Evolutionary conservation across 2,113 vertebrate genomes (phyloP).

Genomic region (Rhinolophus ferrumequinum): DNA sequence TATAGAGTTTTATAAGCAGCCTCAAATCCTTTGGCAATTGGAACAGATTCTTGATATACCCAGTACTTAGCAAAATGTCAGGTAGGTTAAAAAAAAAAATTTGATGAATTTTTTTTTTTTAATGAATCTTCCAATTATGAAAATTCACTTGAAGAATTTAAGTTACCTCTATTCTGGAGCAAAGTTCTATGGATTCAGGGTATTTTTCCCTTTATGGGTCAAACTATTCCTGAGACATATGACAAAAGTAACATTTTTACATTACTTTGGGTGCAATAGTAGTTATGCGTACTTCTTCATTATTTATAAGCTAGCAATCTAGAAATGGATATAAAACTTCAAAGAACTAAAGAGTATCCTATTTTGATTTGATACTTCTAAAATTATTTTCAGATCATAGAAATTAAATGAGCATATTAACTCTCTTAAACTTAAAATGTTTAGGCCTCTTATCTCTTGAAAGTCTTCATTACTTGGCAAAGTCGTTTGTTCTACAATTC

Average conservation of each 20-base stretch:
- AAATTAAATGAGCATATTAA: conserved; percentile 40
- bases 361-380: conserved; percentile 25
- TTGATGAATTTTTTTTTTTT: not conserved
- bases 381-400: conserved; percentile 2
- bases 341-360: not conserved
- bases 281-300: not conserved
- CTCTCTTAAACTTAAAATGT: conserved; percentile 12
- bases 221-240: not conserved
- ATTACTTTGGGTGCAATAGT: not conserved
- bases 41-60: not conserved
- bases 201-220: not conserved
- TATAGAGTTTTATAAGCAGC: not conserved
- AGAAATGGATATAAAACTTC: not conserved
- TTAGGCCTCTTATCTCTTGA: not conserved
- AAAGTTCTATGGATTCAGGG: not conserved
- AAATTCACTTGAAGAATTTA: conserved; percentile 19
- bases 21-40: not conserved
- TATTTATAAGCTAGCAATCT: conserved; percentile 20
- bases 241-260: conserved; percentile 21
- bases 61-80: not conserved
- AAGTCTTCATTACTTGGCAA: conserved; percentile 8
- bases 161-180: not conserved
- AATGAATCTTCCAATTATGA: not conserved
- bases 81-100: not conserved
- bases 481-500: conserved; percentile 3